Evolutionary conservation across 2,888 invertebrate species (phyloP).

Genomic region (Maniola hyperantus): DNA sequence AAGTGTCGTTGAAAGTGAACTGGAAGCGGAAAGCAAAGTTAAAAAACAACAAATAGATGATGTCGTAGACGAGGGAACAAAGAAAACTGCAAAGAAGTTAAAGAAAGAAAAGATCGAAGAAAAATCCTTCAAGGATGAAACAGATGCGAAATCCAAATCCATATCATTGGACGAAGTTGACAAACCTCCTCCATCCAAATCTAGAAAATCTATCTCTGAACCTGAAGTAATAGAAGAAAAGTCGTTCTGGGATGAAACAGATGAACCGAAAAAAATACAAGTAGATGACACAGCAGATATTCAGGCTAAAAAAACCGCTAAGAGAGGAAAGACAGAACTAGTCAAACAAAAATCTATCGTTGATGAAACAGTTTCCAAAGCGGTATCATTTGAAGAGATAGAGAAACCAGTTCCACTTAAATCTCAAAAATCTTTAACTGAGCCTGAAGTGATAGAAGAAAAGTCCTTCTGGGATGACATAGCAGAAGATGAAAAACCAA

Average conservation of each 20-base stretch:
- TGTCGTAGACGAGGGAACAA: constrained; percentile 55
- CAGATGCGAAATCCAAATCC: constrained; percentile 52
- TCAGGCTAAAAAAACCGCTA: constrained; percentile 43
- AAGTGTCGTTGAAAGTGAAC: constrained; percentile 73
- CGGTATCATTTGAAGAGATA: constrained; percentile 46
- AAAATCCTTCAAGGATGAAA: constrained; percentile 57
- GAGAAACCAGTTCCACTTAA: constrained; percentile 40
- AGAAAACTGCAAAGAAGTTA: constrained; percentile 54
- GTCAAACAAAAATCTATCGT: constrained; percentile 45
- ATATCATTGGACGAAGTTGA: constrained; percentile 52
- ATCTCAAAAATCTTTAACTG: constrained; percentile 53
- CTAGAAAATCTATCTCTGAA: constrained; percentile 52
- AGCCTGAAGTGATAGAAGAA: constrained; percentile 51
- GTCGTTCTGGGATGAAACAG: constrained; percentile 49
- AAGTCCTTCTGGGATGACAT: constrained; percentile 57
- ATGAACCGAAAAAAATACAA: constrained; percentile 49
- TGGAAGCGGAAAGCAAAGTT: constrained; percentile 66
- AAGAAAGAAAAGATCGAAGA: constrained; percentile 57
- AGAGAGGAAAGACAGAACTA: constrained; percentile 52
- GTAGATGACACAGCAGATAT: constrained; percentile 31
- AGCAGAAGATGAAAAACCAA: constrained; percentile 23
- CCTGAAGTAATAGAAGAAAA: constrained; percentile 49
- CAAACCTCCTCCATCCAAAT: constrained; percentile 45
- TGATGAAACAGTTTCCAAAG: constrained; percentile 57
- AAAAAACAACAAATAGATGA: constrained; percentile 50